A percentile compares a stretch with the other conserved stretches of the same genome.
phyloP scores from a whole-genome alignment of 2,888 invertebrate species.

The Drosophila birchii region DNA sequence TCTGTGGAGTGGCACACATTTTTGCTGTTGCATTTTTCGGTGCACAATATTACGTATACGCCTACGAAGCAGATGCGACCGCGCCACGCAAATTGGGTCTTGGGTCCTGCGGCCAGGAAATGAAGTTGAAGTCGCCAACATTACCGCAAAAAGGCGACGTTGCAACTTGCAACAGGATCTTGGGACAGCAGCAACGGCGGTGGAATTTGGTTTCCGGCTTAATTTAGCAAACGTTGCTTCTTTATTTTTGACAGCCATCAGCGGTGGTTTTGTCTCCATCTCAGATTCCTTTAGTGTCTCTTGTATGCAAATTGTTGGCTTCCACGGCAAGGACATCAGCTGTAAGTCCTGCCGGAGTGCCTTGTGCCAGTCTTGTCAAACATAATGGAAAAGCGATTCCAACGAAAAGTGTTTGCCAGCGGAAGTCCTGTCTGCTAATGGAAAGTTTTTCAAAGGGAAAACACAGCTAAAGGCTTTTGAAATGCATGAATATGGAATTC shows the following conservation, averaged over 20 bases:
- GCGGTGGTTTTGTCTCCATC: conserved; percentile 20
- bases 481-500: conserved; percentile 6
- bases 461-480: not conserved
- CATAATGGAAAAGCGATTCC: conserved; percentile 14
- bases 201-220: conserved; percentile 68
- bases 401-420: not conserved
- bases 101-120: conserved; percentile 50
- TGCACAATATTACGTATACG: conserved; percentile 67
- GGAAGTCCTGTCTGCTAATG: conserved; percentile 16
- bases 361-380: conserved; percentile 13
- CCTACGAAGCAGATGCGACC: conserved; percentile 59
- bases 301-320: conserved; percentile 41
- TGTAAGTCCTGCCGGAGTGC: not conserved
- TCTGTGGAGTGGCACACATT: conserved; percentile 32
- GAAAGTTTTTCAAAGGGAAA: conserved; percentile 5
- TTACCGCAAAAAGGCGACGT: conserved; percentile 63
- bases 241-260: conserved; percentile 57
- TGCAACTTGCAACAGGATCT: conserved; percentile 53
- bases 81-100: conserved; percentile 67
- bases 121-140: conserved; percentile 64
- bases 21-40: conserved; percentile 19
- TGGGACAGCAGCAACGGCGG: conserved; percentile 3
- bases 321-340: conserved; percentile 20
- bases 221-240: conserved; percentile 75
- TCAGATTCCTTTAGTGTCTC: conserved; percentile 13